phyloP scores from a whole-genome alignment of 2,113 vertebrate genomes.

The Reinhardtius hippoglossoides region DNA sequence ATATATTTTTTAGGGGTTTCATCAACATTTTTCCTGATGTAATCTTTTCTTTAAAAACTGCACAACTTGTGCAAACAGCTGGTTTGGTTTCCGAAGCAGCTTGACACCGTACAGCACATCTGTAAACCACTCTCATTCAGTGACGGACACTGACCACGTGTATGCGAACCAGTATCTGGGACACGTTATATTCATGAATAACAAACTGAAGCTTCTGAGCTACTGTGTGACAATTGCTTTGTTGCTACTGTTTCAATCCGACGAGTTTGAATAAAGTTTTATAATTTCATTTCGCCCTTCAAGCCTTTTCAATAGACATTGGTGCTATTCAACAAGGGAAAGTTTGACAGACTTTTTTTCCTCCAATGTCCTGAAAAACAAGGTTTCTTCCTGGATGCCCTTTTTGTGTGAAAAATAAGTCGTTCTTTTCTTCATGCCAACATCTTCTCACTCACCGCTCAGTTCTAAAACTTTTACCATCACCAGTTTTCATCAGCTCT shows the following conservation, averaged over 20 bases:
- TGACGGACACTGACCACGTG: constrained; percentile 44
- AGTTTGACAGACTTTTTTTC: constrained; percentile 42
- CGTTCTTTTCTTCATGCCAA: constrained; percentile 40
- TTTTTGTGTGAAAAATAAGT: constrained; percentile 48
- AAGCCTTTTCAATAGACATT: constrained; percentile 74
- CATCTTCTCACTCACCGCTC: constrained; percentile 24
- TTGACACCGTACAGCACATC: constrained; percentile 25
- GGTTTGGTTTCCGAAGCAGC: constrained; percentile 49
- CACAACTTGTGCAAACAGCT: constrained; percentile 60
- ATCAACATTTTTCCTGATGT: constrained; percentile 58
- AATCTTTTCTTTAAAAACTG: constrained; percentile 57
- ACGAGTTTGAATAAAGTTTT: constrained; percentile 78
- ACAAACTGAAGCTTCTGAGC: constrained; percentile 60
- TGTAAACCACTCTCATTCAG: constrained; percentile 49
- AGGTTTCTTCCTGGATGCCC: constrained; percentile 35
- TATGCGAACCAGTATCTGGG: constrained; percentile 52
- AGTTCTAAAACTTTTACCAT: not conserved
- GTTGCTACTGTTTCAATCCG: constrained; percentile 68
- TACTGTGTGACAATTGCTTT: constrained; percentile 70
- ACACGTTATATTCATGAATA: constrained; percentile 44
- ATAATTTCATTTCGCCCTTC: constrained; percentile 70
- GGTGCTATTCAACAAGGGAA: constrained; percentile 75
- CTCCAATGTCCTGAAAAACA: constrained; percentile 57
- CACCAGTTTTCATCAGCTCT: constrained; percentile 30
- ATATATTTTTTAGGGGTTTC: constrained; percentile 62